Evolutionary conservation across 2,797 vertebrate species (phyloP).

Genomic region (Protosalanx chinensis): DNA sequence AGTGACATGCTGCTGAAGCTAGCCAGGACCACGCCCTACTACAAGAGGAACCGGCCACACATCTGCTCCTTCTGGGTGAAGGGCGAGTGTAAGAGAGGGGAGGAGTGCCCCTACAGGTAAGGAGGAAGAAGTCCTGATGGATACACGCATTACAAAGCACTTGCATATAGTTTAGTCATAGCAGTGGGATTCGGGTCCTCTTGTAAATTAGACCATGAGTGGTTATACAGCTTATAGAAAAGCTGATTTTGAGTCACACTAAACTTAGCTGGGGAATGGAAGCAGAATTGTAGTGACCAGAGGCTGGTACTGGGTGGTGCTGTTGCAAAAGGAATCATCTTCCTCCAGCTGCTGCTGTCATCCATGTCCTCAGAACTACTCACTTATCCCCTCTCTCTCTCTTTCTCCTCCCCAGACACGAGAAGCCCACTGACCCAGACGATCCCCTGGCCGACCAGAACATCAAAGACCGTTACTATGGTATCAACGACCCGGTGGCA

Average conservation of each 20-base stretch:
- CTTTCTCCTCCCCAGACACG: conserved; percentile 75
- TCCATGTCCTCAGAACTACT: background rate
- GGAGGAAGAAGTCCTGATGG: conserved; percentile 6
- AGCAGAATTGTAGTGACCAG: conserved; percentile 4
- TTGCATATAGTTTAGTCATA: too few species aligned
- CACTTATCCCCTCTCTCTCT: background rate
- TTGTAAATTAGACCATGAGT: too few species aligned
- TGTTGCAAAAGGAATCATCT: conserved; percentile 10
- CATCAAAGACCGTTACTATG: conserved; percentile 97
- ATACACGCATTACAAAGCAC: too few species aligned
- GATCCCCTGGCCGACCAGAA: conserved; percentile 98
- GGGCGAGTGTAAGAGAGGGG: conserved; percentile 97
- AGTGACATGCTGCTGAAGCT: conserved; percentile 98
- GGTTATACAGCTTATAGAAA: too few species aligned
- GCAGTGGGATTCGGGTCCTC: too few species aligned
- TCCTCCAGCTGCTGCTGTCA: background rate
- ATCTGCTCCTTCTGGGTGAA: conserved; percentile 99
- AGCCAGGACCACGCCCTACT: conserved; percentile 95
- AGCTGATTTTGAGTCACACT: background rate
- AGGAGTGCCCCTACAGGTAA: conserved; percentile 97
- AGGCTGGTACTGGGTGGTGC: conserved; percentile 8
- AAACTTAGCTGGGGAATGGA: background rate
- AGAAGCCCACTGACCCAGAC: conserved; percentile 97
- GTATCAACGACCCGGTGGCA: conserved; percentile 96
- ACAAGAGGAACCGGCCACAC: conserved; percentile 96